These are phyloP conservation scores for Cheilosia soror DNA, from an alignment of 2,888 invertebrate species.

Conservation along the genomic window DNA sequence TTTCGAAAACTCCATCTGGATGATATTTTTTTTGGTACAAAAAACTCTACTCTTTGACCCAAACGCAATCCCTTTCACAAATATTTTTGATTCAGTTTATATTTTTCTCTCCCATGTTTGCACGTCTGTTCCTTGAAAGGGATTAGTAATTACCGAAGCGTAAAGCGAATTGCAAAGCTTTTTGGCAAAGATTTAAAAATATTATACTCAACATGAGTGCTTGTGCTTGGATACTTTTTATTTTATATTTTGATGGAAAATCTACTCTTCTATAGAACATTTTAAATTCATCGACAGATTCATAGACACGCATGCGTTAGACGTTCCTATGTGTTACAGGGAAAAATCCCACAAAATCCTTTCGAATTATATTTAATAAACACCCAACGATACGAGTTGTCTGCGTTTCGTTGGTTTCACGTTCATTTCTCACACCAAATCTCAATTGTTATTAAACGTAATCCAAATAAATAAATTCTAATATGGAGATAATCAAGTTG, in stretches of 20 bases:
- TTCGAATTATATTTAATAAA: too few species aligned
- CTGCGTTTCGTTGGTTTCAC: too few species aligned
- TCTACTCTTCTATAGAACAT: too few species aligned
- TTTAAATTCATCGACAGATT: too few species aligned
- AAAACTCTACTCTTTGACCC: background rate
- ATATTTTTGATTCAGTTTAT: background rate
- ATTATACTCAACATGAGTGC: conserved; percentile 13
- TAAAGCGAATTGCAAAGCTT: conserved; percentile 44
- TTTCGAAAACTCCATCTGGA: background rate
- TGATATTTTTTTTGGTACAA: background rate
- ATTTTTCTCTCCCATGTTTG: background rate
- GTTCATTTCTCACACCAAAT: too few species aligned
- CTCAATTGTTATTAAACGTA: conserved; percentile 39
- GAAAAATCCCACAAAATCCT: too few species aligned
- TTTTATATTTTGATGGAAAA: conserved; percentile 9
- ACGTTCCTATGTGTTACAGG: too few species aligned
- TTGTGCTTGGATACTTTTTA: conserved; percentile 16
- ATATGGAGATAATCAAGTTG: conserved; percentile 58
- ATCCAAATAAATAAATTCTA: conserved; percentile 57
- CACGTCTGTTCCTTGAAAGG: conserved; percentile 2
- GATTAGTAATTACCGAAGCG: conserved; percentile 49
- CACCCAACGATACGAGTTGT: too few species aligned
- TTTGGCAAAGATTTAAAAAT: conserved; percentile 41
- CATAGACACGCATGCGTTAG: too few species aligned
- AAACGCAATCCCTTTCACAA: conserved; percentile 22